Evolutionary conservation across 2,888 invertebrate species (phyloP).

Genomic region (Pyrochroa serraticornis): DNA sequence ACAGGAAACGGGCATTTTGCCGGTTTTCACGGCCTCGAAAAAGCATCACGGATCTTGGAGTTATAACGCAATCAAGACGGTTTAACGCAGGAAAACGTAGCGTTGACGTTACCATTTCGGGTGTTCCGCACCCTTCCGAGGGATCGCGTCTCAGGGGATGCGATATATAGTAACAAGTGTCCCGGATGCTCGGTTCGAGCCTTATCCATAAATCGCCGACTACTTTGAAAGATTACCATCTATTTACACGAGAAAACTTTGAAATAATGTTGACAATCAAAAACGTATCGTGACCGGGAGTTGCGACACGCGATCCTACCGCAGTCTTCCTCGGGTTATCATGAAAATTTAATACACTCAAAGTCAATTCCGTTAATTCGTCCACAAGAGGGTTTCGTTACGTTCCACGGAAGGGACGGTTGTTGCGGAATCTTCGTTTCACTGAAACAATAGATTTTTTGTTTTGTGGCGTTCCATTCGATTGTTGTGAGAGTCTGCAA

Average conservation of each 20-base stretch:
- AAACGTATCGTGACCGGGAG: slow-evolving; percentile 24
- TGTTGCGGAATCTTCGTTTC: background rate
- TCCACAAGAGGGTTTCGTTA: slow-evolving; percentile 2
- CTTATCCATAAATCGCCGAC: slow-evolving; percentile 8
- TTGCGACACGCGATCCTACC: slow-evolving; percentile 21
- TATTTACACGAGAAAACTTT: slow-evolving; percentile 18
- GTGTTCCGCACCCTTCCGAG: too few species aligned
- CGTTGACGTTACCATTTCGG: too few species aligned
- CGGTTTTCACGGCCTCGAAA: too few species aligned
- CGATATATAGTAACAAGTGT: too few species aligned
- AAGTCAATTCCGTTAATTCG: slow-evolving; percentile 18
- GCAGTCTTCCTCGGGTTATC: slow-evolving; percentile 22
- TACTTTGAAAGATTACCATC: slow-evolving; percentile 7
- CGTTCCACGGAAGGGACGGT: background rate
- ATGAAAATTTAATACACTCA: slow-evolving; percentile 28
- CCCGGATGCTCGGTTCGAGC: background rate
- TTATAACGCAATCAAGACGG: too few species aligned
- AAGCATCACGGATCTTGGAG: too few species aligned
- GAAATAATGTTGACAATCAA: slow-evolving; percentile 29
- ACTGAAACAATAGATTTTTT: background rate
- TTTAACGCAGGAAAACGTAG: too few species aligned
- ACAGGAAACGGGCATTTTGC: too few species aligned
- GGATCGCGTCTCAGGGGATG: too few species aligned
- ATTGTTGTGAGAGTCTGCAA: background rate
- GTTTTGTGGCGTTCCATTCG: too few species aligned